Evolutionary conservation across 2,113 vertebrate genomes (phyloP).

Genomic region (Erythrolamprus reginae): DNA sequence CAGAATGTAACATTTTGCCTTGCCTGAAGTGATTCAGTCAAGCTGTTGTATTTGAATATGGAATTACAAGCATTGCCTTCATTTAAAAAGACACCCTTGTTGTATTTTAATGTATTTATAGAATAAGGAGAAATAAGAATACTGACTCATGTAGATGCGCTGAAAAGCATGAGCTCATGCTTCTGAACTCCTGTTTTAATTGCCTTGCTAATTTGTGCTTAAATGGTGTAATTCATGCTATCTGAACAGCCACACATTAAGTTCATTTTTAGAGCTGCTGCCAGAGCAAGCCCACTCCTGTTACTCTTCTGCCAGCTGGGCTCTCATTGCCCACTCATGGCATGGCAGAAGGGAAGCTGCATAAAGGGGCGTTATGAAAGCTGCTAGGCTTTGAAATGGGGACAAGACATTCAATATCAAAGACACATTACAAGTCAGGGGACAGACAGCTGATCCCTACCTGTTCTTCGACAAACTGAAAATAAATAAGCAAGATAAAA

Average conservation of each 20-base stretch:
- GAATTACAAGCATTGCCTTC: fast-evolving
- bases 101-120: fast-evolving
- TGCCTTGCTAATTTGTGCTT: not conserved
- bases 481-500: not conserved
- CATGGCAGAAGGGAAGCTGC: not conserved
- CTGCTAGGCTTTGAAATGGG: not conserved
- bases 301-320: not conserved
- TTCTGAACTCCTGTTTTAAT: not conserved
- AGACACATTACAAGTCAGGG: not conserved
- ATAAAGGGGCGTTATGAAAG: not conserved
- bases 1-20: not conserved
- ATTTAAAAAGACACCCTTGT: not conserved
- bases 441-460: not conserved
- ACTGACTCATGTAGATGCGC: fast-evolving
- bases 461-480: too few relatives aligned
- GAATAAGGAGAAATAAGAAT: not conserved
- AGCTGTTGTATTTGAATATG: not conserved
- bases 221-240: not conserved
- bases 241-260: not conserved
- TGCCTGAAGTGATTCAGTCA: not conserved
- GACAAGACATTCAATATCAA: not conserved
- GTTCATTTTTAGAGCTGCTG: not conserved
- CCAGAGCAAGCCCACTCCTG: not conserved
- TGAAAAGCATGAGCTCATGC: not conserved
- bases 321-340: not conserved